A percentile compares a stretch with the other conserved stretches of the same genome.
Evolutionary conservation across 2,888 invertebrate species (phyloP).

Genomic region (Pogonocherus hispidulus): DNA sequence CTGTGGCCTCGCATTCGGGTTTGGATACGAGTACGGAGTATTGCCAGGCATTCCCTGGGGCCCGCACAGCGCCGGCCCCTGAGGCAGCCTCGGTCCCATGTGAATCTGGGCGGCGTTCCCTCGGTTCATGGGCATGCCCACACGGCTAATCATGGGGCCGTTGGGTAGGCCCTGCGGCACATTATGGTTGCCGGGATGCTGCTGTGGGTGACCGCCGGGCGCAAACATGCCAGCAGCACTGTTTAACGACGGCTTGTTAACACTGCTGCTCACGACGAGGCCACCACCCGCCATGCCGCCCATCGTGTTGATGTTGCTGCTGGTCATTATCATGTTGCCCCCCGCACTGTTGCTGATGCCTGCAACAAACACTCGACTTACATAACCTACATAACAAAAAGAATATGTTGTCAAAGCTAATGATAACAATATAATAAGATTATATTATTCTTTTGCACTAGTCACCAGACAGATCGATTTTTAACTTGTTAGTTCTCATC

Average conservation of each 20-base stretch:
- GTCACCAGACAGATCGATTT: no score
- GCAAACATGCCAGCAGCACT: conserved; percentile 75
- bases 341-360: conserved; percentile 78
- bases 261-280: conserved; percentile 81
- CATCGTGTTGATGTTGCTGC: conserved; percentile 78
- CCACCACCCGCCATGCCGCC: conserved; percentile 80
- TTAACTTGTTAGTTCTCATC: no score
- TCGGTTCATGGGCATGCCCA: conserved; percentile 66
- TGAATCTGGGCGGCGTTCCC: conserved; percentile 69
- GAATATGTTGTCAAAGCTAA: not conserved
- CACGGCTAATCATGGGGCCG: conserved; percentile 79
- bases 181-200: conserved; percentile 62
- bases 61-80: conserved; percentile 72
- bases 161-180: conserved; percentile 79
- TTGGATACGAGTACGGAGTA: conserved; percentile 71
- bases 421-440: no score
- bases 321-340: conserved; percentile 86
- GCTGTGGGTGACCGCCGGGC: conserved; percentile 70
- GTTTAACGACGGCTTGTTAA: conserved; percentile 78
- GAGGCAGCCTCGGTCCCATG: conserved; percentile 74
- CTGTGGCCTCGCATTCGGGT: conserved; percentile 72
- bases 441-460: no score
- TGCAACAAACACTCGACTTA: conserved; percentile 42
- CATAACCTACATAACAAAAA: not conserved
- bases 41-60: conserved; percentile 72